Conservation (phyloP, 2,113 vertebrate species). For the Rhea pennata region DNA sequence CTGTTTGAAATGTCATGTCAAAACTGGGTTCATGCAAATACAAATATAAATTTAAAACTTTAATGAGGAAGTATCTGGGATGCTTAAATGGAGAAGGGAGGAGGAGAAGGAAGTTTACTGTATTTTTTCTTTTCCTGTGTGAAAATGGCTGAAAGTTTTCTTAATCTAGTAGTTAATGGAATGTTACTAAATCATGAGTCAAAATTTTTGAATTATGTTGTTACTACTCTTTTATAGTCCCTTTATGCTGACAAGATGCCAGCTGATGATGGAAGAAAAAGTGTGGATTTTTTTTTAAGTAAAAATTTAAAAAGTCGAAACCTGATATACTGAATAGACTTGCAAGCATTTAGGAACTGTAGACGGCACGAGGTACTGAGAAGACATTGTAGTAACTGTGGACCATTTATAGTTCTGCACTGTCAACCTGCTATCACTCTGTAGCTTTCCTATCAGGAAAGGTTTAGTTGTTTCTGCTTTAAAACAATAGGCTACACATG, state of each 20-base stretch:
- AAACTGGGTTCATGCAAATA: not conserved
- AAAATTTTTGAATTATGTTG: not conserved
- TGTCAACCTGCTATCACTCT: not conserved
- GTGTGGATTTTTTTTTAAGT: not conserved
- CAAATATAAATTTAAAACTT: not conserved
- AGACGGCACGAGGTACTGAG: not conserved
- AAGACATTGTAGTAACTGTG: not conserved
- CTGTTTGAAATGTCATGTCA: not conserved
- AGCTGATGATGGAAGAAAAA: slow-evolving; percentile 3
- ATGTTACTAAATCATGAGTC: not conserved
- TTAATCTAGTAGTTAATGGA: not conserved
- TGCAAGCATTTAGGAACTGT: not conserved
- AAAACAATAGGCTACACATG: slow-evolving; percentile 36
- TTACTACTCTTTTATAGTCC: not conserved
- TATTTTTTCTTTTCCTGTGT: not conserved
- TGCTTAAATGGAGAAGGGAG: not conserved
- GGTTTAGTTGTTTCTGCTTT: slow-evolving; percentile 24
- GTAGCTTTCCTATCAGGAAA: not conserved
- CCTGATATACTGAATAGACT: not conserved
- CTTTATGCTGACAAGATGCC: not conserved
- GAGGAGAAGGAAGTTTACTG: not conserved
- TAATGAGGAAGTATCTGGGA: not conserved
- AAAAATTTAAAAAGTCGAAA: not conserved
- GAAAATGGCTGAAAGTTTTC: not conserved
- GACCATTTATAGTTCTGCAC: not conserved